A percentile compares a stretch with the other conserved stretches of the same genome.
Evolutionary conservation across 2,113 vertebrate species (phyloP).

Genomic region (Triplophysa tibetana): DNA sequence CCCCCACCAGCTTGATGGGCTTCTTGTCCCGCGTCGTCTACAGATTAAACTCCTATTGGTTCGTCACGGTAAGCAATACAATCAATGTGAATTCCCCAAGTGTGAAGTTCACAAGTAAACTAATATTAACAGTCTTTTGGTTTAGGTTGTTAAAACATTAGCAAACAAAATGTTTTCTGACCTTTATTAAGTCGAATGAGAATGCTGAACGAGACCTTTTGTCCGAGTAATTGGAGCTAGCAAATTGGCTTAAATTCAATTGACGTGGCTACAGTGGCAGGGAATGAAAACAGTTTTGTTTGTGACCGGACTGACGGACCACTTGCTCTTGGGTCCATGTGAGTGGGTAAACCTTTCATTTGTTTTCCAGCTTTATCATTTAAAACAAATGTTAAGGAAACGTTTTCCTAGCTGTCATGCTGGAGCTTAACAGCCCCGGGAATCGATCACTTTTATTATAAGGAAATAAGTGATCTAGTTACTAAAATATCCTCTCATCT

Average conservation of each 20-base stretch:
- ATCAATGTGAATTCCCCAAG: background rate
- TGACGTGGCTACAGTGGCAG: background rate
- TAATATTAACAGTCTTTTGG: slow-evolving; percentile 4
- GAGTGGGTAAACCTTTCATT: background rate
- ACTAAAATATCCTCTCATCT: no score
- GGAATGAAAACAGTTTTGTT: slow-evolving; percentile 39
- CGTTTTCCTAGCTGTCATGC: background rate
- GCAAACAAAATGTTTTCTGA: slow-evolving; percentile 4
- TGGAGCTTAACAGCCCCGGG: background rate
- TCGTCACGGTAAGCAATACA: slow-evolving; percentile 83
- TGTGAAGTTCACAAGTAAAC: background rate
- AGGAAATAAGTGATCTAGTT: no score
- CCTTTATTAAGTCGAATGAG: background rate
- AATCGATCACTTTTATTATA: no score
- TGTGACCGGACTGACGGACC: background rate
- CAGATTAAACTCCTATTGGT: slow-evolving; percentile 91
- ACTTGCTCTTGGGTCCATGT: background rate
- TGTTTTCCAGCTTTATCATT: background rate
- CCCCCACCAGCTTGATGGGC: slow-evolving; percentile 86
- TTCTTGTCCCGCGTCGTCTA: slow-evolving; percentile 87
- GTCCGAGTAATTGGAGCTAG: slow-evolving; percentile 3
- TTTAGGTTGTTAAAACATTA: background rate
- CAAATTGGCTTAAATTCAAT: slow-evolving; percentile 19
- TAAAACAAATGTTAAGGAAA: background rate
- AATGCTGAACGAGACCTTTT: slow-evolving; percentile 33